A percentile compares a stretch with the other conserved stretches of the same genome.
Conservation (phyloP, 37 sponge, comb jelly and placozoan genomes). For the Geodia barretti region DNA sequence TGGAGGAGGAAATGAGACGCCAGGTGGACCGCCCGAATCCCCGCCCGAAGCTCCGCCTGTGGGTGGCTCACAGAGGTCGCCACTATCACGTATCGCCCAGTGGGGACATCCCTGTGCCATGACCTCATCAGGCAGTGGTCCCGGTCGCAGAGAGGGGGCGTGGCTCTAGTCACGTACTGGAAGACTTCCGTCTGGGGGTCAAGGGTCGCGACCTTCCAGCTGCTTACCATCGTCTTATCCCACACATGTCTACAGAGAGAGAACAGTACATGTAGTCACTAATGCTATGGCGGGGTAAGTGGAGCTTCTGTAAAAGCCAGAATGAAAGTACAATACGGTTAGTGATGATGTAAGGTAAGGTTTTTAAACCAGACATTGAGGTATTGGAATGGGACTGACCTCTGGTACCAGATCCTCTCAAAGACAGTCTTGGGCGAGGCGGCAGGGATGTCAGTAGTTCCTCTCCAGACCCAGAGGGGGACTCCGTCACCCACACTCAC, state of each 20-base stretch:
- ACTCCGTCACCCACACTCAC: constrained; percentile 68
- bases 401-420: constrained; percentile 63
- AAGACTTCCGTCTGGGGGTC: constrained; percentile 79
- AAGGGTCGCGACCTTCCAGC: constrained; percentile 47
- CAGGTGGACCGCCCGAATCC: constrained; percentile 61
- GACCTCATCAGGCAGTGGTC: constrained; percentile 76
- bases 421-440: constrained; percentile 26
- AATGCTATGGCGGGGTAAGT: background rate
- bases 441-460: constrained; percentile 60
- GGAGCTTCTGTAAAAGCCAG: too few relatives aligned
- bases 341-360: background rate
- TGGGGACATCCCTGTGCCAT: constrained; percentile 52
- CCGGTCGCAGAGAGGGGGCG: constrained; percentile 43
- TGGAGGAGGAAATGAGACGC: constrained; percentile 73
- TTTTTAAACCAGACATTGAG: background rate
- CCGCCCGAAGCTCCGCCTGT: constrained; percentile 38
- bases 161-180: constrained; percentile 61
- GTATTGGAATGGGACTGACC: constrained; percentile 31
- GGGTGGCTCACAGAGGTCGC: constrained; percentile 84
- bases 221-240: constrained; percentile 23
- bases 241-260: constrained; percentile 50
- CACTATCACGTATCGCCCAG: constrained; percentile 44
- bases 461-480: constrained; percentile 74
- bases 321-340: background rate
- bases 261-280: background rate